Evolutionary conservation across 2,797 vertebrate species (phyloP).

Genomic region (Characodon lateralis): DNA sequence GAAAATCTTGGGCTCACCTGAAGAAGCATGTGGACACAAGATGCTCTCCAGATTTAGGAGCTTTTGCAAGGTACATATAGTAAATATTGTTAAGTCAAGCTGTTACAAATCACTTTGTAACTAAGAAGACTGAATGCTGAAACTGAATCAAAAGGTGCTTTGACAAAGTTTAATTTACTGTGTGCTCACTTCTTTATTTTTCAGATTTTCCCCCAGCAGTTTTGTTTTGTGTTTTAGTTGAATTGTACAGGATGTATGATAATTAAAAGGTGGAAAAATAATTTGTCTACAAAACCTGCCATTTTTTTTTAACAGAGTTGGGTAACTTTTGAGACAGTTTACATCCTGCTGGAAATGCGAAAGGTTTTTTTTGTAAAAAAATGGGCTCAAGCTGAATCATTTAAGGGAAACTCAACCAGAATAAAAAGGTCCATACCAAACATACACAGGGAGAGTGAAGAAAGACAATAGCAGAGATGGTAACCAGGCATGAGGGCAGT

Average conservation of each 20-base stretch:
- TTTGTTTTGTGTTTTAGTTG: background rate
- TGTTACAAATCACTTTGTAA: too few species aligned
- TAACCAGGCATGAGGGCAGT: constrained; percentile 67
- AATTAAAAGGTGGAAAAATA: background rate
- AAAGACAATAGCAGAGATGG: constrained; percentile 46
- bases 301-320: background rate
- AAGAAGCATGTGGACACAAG: too few species aligned
- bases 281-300: background rate
- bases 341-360: background rate
- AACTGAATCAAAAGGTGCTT: too few species aligned
- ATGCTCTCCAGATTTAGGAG: too few species aligned
- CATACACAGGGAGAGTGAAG: constrained; percentile 60
- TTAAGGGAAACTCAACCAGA: constrained; percentile 24
- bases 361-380: background rate
- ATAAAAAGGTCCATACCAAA: constrained; percentile 41
- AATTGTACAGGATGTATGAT: background rate
- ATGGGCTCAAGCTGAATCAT: constrained; percentile 10
- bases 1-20: too few species aligned
- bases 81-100: too few species aligned
- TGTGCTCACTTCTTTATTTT: too few species aligned
- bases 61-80: too few species aligned
- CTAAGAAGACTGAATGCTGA: too few species aligned
- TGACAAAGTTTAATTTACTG: too few species aligned
- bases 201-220: too few species aligned
- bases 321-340: background rate